Evolutionary conservation across 1,140 invertebrate genomes (phyloP), one percentile per base, ranked within the genome.

Genomic region (Akabosia matsudoensis): DNA sequence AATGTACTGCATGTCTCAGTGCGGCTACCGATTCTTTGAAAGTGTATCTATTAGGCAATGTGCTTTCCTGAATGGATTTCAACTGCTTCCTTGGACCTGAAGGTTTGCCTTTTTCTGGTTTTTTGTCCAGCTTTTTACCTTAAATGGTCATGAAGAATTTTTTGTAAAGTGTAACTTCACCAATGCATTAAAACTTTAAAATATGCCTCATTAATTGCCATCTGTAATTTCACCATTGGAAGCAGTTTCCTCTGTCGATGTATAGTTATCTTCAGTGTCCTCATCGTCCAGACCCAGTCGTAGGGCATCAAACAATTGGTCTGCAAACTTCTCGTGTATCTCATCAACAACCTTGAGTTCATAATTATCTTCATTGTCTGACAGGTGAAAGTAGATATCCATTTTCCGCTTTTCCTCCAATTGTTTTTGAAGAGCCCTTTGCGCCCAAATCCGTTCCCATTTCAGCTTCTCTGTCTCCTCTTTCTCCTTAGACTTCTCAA

Each of bases 401-500:
- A 70, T 10, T 70, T 70, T 10, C 2, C 28, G 18, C 4, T 51
- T 51, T 73, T 34, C 24, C 24, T 73, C 37, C 33, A 13, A 3
- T 56, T n/a, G 3, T 24, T 56, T 56, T n/a, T 56, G 13, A 4
- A 18, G 7, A 16, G 26, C 33, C 45, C 54, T 61, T 28, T 73
- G 33, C 10, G 70, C 51, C 75, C 75, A 76, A 18, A 34, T 31
- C 10, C 22, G 0, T 1, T 72, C 45, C 75, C 75, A 76, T 37
- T 73, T 73, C 16, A 37, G 54, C 31, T 26, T 76, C 1, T 33
- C 54, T 10, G 31, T 14, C 34, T 73, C 75, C 33, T 76, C 22
- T 64, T 33, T 31, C 51, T n/a, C 30, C 4, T 33, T 70, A 3
- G 67, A 7, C 10, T 14, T 22, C 22, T 70, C 67, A 14, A 34